Percentiles rank a stretch among this genome's conserved stretches.
Conservation (phyloP, 2,888 invertebrate species). For the Ischnura elegans region DNA sequence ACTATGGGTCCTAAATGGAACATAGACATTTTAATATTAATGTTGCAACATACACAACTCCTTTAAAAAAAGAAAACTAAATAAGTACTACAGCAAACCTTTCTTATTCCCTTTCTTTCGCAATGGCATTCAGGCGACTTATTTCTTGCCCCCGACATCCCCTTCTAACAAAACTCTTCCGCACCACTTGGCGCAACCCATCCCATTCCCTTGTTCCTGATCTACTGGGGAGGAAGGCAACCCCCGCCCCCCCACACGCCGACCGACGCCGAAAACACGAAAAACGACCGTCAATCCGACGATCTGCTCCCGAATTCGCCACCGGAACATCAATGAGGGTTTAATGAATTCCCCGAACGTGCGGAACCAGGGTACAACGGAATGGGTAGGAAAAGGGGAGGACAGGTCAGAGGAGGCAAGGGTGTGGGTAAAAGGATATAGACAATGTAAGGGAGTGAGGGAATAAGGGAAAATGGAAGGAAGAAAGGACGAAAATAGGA, state of each 20-base stretch:
- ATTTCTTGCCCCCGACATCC: not conserved
- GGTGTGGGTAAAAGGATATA: not conserved
- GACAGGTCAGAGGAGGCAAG: not conserved
- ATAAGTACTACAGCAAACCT: too few relatives aligned
- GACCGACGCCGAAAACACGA: constrained; percentile 18
- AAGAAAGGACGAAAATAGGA: too few relatives aligned
- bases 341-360: constrained; percentile 65
- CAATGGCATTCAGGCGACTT: not conserved
- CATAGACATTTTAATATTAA: too few relatives aligned
- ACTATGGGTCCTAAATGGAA: too few relatives aligned
- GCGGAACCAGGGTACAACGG: constrained; percentile 16
- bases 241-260: too few relatives aligned
- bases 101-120: not conserved
- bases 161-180: not conserved
- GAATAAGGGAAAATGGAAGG: too few relatives aligned
- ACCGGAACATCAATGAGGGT: constrained; percentile 65
- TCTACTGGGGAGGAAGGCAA: too few relatives aligned
- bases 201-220: constrained; percentile 12
- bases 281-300: constrained; percentile 65
- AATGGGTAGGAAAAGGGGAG: not conserved
- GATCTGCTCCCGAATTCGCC: constrained; percentile 59
- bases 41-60: too few relatives aligned
- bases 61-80: too few relatives aligned
- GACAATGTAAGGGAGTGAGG: not conserved
- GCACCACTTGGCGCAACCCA: not conserved